Percentiles rank a stretch among this genome's conserved stretches.
phyloP scores from a whole-genome alignment of 2,888 invertebrate species.

The Hypomecis atomaria region DNA sequence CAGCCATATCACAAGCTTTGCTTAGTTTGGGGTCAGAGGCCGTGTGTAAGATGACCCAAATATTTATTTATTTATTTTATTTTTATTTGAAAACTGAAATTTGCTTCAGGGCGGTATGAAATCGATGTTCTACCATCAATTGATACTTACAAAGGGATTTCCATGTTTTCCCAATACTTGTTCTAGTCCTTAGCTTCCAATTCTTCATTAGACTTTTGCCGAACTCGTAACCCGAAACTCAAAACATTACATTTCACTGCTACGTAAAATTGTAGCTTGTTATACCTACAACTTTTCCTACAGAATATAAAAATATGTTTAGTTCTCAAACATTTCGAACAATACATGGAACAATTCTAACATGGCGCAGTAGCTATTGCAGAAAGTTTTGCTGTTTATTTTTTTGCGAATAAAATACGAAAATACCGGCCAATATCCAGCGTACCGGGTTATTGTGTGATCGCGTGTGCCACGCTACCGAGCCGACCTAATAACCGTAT shows the following conservation, averaged over 20 bases:
- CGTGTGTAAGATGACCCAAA: too few relatives aligned
- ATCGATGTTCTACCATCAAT: too few relatives aligned
- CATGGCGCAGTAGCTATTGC: constrained; percentile 28
- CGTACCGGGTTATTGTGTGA: constrained; percentile 47
- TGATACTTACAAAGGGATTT: too few relatives aligned
- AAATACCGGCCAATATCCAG: constrained; percentile 32
- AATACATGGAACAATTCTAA: constrained; percentile 34
- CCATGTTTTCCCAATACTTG: too few relatives aligned
- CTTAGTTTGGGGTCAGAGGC: too few relatives aligned
- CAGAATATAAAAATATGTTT: not conserved
- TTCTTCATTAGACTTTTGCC: too few relatives aligned
- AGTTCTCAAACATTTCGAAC: constrained; percentile 31
- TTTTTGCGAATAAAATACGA: constrained; percentile 43
- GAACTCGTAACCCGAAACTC: too few relatives aligned
- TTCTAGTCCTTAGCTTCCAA: too few relatives aligned
- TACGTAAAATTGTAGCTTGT: not conserved
- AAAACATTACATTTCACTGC: not conserved
- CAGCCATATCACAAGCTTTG: too few relatives aligned
- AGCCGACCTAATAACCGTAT: constrained; percentile 50
- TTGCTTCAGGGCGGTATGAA: too few relatives aligned
- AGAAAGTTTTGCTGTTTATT: constrained; percentile 38
- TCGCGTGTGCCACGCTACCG: constrained; percentile 55
- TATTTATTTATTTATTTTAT: too few relatives aligned
- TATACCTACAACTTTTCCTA: not conserved
- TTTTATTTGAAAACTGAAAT: too few relatives aligned